A percentile compares a stretch with the other conserved stretches of the same genome.
Conservation (phyloP, 1,140 invertebrate species). For the Lepidurus apus region DNA sequence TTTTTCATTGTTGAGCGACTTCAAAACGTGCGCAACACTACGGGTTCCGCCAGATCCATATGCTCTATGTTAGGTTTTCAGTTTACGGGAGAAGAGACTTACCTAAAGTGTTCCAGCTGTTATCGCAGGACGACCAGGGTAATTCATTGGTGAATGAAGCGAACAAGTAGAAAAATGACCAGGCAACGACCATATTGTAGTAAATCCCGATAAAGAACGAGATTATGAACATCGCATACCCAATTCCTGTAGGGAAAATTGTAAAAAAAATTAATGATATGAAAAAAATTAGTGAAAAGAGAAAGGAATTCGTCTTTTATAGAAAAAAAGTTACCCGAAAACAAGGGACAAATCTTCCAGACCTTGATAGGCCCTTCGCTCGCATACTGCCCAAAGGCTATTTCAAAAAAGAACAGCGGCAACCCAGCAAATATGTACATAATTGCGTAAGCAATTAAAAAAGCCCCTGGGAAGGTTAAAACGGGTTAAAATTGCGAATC, state of each 20-base stretch:
- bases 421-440: constrained; percentile 79
- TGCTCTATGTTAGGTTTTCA: too few species aligned
- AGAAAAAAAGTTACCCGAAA: constrained; percentile 36
- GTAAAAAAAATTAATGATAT: too few species aligned
- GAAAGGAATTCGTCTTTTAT: too few species aligned
- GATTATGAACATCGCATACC: constrained; percentile 76
- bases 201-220: constrained; percentile 75
- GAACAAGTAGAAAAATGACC: constrained; percentile 76
- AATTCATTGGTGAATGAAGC: constrained; percentile 62
- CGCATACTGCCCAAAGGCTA: constrained; percentile 68
- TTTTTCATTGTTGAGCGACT: too few species aligned
- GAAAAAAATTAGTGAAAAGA: background rate
- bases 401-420: constrained; percentile 83
- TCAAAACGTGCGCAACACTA: too few species aligned
- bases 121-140: constrained; percentile 71
- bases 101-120: constrained; percentile 66
- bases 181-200: constrained; percentile 80
- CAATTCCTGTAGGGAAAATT: constrained; percentile 66
- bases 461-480: constrained; percentile 56
- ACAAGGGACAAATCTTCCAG: constrained; percentile 41
- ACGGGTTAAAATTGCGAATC: background rate
- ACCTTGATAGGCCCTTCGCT: constrained; percentile 59
- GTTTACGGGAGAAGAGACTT: constrained; percentile 40
- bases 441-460: constrained; percentile 73
- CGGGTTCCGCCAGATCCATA: too few species aligned